These are phyloP conservation scores for Pseudorhiza aurosa DNA, from an alignment of 30 jellyfish, hydroid and myxozoan genomes.

Conservation along the genomic window DNA sequence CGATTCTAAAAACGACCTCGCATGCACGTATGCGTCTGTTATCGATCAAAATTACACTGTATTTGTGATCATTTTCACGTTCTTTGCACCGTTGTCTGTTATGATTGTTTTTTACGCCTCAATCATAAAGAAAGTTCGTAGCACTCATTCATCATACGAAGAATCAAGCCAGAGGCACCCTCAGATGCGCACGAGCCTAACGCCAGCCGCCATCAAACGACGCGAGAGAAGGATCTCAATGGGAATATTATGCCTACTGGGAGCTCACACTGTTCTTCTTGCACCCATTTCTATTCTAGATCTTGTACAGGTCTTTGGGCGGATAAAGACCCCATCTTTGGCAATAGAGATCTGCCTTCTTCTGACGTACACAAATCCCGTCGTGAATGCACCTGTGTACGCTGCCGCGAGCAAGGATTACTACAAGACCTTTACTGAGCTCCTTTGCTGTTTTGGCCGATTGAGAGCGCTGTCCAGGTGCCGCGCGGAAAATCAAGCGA, in stretches of 20 bases:
- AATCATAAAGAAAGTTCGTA: constrained; percentile 23
- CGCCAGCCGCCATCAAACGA: constrained; percentile 16
- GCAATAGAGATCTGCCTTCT: constrained; percentile 46
- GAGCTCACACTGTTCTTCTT: constrained; percentile 26
- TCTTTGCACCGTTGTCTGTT: constrained; percentile 56
- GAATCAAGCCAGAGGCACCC: neutral
- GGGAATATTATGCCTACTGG: constrained; percentile 42
- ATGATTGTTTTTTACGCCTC: constrained; percentile 22
- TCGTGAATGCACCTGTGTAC: constrained; percentile 57
- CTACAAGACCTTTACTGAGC: constrained; percentile 16
- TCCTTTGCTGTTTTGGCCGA: constrained; percentile 41
- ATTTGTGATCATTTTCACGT: constrained; percentile 36
- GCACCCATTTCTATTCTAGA: constrained; percentile 59
- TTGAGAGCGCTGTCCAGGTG: neutral
- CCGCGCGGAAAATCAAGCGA: neutral
- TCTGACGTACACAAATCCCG: constrained; percentile 54
- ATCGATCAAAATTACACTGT: constrained; percentile 31
- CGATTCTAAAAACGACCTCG: neutral
- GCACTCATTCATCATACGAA: neutral
- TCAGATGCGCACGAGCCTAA: constrained; percentile 32
- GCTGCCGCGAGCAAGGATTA: constrained; percentile 64
- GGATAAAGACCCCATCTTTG: constrained; percentile 28
- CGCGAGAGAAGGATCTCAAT: constrained; percentile 37
- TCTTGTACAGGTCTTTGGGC: constrained; percentile 27
- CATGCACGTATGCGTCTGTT: constrained; percentile 51